A percentile compares a stretch with the other conserved stretches of the same genome.
These are phyloP conservation scores for Neoniphon sammara DNA, from an alignment of 2,797 vertebrate species.

Conservation along the genomic window DNA sequence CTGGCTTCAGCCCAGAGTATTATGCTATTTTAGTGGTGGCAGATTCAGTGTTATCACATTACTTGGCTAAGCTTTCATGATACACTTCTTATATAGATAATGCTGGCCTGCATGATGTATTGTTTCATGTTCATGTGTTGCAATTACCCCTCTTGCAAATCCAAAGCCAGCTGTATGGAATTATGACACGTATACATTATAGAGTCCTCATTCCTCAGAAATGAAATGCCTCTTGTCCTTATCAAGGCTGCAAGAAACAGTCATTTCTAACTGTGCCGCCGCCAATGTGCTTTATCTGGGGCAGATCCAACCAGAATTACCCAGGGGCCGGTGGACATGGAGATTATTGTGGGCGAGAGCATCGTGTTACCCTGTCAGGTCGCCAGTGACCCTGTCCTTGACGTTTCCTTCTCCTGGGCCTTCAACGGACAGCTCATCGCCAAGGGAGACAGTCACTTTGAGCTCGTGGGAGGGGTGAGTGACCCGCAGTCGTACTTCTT, in stretches of 20 bases:
- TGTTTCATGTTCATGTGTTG: conserved; percentile 9
- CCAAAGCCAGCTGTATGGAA: conserved; percentile 15
- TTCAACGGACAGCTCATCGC: conserved; percentile 90
- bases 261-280: not conserved
- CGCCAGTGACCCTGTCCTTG: conserved; percentile 89
- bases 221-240: conserved; percentile 33
- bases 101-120: conserved; percentile 44
- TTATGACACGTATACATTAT: not conserved
- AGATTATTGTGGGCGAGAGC: conserved; percentile 95
- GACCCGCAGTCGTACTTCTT: conserved; percentile 37
- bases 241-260: conserved; percentile 27
- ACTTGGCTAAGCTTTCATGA: conserved; percentile 64
- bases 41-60: conserved; percentile 68
- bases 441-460: conserved; percentile 90
- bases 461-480: conserved; percentile 95
- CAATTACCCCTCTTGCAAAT: conserved; percentile 24
- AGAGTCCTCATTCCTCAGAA: conserved; percentile 32
- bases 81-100: conserved; percentile 57
- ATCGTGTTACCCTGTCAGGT: conserved; percentile 94
- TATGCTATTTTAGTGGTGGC: conserved; percentile 62
- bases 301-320: conserved; percentile 93
- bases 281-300: conserved; percentile 36
- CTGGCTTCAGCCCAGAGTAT: conserved; percentile 58
- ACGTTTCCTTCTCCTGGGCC: conserved; percentile 94
- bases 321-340: conserved; percentile 90